These are phyloP conservation scores for Thera obeliscata DNA, from an alignment of 2,888 invertebrate species.

Conservation along the genomic window DNA sequence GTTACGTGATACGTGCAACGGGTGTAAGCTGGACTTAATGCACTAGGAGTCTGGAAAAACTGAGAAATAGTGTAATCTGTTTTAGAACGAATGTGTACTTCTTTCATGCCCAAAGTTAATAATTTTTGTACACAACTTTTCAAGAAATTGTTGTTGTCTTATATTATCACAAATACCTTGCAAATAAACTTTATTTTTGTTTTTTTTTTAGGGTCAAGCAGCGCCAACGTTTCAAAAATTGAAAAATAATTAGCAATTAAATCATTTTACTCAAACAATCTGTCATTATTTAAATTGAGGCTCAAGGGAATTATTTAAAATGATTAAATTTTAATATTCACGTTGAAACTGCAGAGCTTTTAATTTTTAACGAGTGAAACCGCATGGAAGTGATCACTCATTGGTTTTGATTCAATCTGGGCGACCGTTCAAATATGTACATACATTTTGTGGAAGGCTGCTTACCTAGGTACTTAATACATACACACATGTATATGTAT, in stretches of 20 bases:
- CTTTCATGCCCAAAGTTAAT: neutral
- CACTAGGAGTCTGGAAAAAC: conserved; percentile 1
- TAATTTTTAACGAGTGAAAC: conserved; percentile 43
- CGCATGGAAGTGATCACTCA: conserved; percentile 45
- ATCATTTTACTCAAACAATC: neutral
- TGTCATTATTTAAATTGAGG: neutral
- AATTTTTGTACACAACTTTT: neutral
- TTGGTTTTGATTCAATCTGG: conserved; percentile 41
- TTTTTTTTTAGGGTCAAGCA: too few relatives aligned
- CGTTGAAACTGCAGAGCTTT: conserved; percentile 27
- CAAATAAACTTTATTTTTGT: too few relatives aligned
- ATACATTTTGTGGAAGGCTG: neutral
- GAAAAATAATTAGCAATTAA: too few relatives aligned
- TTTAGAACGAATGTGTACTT: neutral
- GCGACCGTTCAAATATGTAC: conserved; percentile 15
- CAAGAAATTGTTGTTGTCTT: too few relatives aligned
- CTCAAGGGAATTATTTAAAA: conserved; percentile 3
- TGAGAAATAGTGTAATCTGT: neutral
- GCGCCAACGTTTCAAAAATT: too few relatives aligned
- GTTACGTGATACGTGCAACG: conserved; percentile 30
- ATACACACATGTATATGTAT: too few relatives aligned
- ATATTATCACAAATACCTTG: too few relatives aligned
- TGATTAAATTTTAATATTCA: conserved; percentile 20
- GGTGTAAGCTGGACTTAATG: conserved; percentile 12
- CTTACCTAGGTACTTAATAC: neutral